phyloP scores from a whole-genome alignment of 2,113 vertebrate genomes.

The Pelobates fuscus region DNA sequence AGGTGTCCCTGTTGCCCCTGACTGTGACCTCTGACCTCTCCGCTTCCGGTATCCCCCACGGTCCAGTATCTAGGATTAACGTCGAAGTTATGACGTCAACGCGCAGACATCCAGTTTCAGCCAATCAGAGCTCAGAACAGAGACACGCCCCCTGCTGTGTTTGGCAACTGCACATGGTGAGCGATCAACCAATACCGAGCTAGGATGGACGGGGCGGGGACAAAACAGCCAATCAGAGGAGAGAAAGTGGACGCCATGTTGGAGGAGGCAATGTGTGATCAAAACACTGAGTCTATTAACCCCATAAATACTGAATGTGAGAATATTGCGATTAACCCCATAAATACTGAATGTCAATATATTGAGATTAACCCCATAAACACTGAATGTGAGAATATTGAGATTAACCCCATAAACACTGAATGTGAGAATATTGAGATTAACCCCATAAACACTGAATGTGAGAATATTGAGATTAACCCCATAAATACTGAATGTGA shows the following conservation, averaged over 20 bases:
- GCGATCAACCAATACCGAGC: not conserved
- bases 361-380: too few species aligned
- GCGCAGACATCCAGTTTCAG: not conserved
- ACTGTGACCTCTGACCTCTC: constrained; percentile 14
- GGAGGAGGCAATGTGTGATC: not conserved
- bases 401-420: too few species aligned
- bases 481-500: too few species aligned
- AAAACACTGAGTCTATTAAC: too few species aligned
- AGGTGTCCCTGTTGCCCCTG: not conserved
- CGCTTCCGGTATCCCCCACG: constrained; percentile 12
- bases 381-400: too few species aligned
- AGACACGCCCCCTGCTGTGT: constrained; percentile 1
- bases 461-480: too few species aligned
- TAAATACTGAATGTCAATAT: too few species aligned
- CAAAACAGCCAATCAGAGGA: not conserved
- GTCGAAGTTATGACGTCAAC: not conserved
- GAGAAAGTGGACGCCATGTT: not conserved
- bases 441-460: too few species aligned
- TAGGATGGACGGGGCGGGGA: not conserved
- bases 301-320: too few species aligned
- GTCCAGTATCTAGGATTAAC: too few species aligned
- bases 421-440: too few species aligned
- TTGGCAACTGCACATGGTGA: constrained; percentile 20
- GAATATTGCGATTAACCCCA: too few species aligned
- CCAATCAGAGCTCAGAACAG: not conserved